Percentiles rank a stretch among this genome's conserved stretches.
phyloP scores from a whole-genome alignment of 2,113 vertebrate species.

The Phainopepla nitens region DNA sequence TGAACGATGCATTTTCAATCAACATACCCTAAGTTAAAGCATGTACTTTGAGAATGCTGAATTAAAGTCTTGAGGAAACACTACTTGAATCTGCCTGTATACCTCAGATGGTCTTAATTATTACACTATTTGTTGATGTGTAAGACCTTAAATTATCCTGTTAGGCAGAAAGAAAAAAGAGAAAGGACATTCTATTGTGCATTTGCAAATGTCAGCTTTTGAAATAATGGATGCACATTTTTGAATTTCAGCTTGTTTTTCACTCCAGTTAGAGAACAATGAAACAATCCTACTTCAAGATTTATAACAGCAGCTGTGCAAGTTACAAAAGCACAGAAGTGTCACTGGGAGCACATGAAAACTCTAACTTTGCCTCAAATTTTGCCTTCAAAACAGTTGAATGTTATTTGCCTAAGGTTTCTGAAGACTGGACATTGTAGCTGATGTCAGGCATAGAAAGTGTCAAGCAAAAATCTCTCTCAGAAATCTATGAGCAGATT shows the following conservation, averaged over 20 bases:
- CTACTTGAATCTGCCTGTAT: not conserved
- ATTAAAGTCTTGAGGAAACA: not conserved
- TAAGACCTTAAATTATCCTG: not conserved
- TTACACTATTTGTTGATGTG: not conserved
- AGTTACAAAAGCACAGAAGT: conserved; percentile 12
- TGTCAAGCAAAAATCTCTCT: not conserved
- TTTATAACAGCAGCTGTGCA: not conserved
- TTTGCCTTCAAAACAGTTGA: not conserved
- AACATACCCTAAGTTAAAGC: not conserved
- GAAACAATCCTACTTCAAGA: not conserved
- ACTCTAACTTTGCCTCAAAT: not conserved
- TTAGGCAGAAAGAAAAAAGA: not conserved
- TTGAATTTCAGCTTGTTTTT: conserved; percentile 20
- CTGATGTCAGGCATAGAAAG: not conserved
- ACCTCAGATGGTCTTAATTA: conserved; percentile 10
- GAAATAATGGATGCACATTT: not conserved
- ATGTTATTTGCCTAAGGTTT: not conserved
- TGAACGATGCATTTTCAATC: not conserved
- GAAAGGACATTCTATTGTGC: not conserved
- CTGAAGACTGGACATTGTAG: not conserved
- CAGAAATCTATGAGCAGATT: not conserved
- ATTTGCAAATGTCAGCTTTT: conserved; percentile 26
- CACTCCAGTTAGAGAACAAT: not conserved
- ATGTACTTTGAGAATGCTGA: not conserved
- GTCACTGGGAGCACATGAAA: not conserved